Evolutionary conservation across 2,888 invertebrate genomes (phyloP), one percentile per base, ranked within the genome.

Genomic region (Carpatolechia fugitivella): DNA sequence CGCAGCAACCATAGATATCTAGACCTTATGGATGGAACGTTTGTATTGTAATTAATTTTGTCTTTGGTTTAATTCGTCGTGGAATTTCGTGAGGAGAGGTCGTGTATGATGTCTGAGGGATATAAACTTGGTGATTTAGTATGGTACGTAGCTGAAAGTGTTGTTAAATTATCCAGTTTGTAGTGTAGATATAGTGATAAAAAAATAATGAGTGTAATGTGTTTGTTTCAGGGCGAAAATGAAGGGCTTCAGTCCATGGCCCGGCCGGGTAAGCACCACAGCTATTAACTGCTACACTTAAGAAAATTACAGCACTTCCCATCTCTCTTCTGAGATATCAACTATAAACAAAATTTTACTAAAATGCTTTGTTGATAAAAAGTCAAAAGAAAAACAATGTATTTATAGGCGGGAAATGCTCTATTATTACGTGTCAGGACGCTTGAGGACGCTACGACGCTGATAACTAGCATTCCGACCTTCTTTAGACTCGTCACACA

Each of bases 171-270:
- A 52, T 60, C 63, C 55, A 61, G 64, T 68, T 74, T 74, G 74
- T 79, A 78, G 70, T 72, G 66, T 93, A 68, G 53, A 52, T 36
- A 20, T 18, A 53, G 58, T 60, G 1, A 20, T 47, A 52, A 60
- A 59, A 48, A 50, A 58, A 44, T 69, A 72, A 73, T 56, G 51
- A 24, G 51, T 62, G 52, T 54, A 33, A 58, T 67, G 63, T 71
- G 57, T 76, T 89, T 89, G 88, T 90, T 90, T 76, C 93, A 98
- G 98, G 98, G 98, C 98, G 57, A 98, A 98, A 93, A 97, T 98
- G 97, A 98, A 97, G 92, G 97, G 97, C 69, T 98, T 97, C 91
- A 96, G 97, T 66, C 96, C 97, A 63, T 98, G 98, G 98, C 98
- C 98, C 62, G 98, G 97, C 89, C 96, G 96, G 94, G 98, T 98